Base-by-base conservation (phyloP, 2,797 vertebrate species). In the Zalophus californianus region DNA sequence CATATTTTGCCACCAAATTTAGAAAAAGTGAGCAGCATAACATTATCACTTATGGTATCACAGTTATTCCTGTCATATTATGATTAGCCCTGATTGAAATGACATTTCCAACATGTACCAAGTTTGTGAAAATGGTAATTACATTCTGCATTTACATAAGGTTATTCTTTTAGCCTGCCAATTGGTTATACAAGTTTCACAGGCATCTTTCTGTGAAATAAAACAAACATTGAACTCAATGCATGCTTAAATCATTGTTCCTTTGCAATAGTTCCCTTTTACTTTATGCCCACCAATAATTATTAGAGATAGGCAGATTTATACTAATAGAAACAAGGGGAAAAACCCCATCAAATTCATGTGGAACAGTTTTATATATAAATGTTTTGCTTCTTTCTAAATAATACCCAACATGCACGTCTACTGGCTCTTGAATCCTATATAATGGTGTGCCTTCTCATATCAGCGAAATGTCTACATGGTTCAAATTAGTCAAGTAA, bases 1-100 rank as follows among this genome's bases (percentile, higher is more conserved):
- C 91, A 97, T 98, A 97, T 98, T 95, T 96, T 97, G 89, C 84
- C 95, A 98, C 96, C 93, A 98, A 96, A 97, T 97, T 98, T 97
- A 98, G 96, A 98, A 97, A 97, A 98, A 98, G 93, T 97, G 96
- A 98, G 96, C 96, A 98, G 96, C 96, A 97, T 98, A 98, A 97
- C 94, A 97, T 98, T 98, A 98, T 96, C 94, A 97, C 96, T 97
- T 96, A 96, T 91, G 91, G 89, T 98, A 97, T 97, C 97, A 97
- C 95, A 97, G 95, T 97, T 95, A 97, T 97, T 97, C 90, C 92
- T 84, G 18, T 96, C 56, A 97, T 98, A 97, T 98, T 98, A 93
- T 96, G 96, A 98, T 98, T 97, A 97, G 80, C 82, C 97, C 82
- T 97, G 94, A 60, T 86, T 70, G 52, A 98, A 96, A 86, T 97